Base-by-base conservation (phyloP, 2,888 invertebrate genomes). In the Apoda limacodes region DNA sequence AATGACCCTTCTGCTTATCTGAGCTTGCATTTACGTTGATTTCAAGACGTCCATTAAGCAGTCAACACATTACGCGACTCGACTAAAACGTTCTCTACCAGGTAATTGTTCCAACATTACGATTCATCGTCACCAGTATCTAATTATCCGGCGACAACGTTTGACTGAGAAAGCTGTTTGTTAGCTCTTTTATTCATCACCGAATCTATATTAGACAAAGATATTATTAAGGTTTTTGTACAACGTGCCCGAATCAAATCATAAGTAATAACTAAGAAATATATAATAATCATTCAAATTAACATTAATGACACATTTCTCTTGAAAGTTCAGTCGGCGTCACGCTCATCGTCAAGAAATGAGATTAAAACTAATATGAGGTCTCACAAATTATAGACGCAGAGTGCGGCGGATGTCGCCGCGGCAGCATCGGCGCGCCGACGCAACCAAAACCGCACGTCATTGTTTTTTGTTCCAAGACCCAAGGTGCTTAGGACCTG, bases 341-440 rank as follows among this genome's bases (percentile, higher is more conserved):
- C 76, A 80, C 80, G 75, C 75, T 76, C 70, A 56, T 67, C 64
- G 57, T 54, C 52, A 63, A 58, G 61, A 64, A 67, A 65, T 61
- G 55, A 68, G 65, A 72, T 75, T 70, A 72, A 63, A 71, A 72
- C 70, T 78, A 75, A 80, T 80, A 75, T 63, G 78, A 69, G 71
- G 74, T 74, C 70, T 69, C 52, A 63, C 63, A 80, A 80, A 80
- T 80, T 76, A 80, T 72, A 80, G 75, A 57, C 61, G 58, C 60
- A 62, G 41, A 51, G 60, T 52, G 61, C 67, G 61, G 68, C 70
- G 74, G 72, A 69, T 76, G 78, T 72, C 75, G 76, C 66, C 65
- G 59, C 48, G 52, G 43, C 46, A 54, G 60, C 57, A 55, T 54
- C 64, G 72, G 72, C n/a, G n/a, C 71, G 75, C 74, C 74, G 55